Percentiles rank a stretch among this genome's conserved stretches.
phyloP scores from a whole-genome alignment of 2,888 invertebrate genomes.

The Aphelenchoides bicaudatus region DNA sequence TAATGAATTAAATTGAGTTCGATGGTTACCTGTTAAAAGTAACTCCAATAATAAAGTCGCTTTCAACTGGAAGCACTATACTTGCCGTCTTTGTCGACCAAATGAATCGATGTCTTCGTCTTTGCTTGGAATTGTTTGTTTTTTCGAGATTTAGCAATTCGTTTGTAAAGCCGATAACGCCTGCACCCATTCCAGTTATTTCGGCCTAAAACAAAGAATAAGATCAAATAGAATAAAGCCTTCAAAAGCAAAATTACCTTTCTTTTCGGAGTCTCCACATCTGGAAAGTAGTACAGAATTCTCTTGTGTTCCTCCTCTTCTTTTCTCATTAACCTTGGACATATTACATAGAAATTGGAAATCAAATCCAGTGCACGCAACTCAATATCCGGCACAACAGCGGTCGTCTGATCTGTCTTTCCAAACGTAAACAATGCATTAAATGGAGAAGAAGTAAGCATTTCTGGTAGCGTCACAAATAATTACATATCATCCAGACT shows the following conservation, averaged over 20 bases:
- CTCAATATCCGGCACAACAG: neutral
- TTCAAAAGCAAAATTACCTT: conserved; percentile 29
- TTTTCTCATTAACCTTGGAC: conserved; percentile 46
- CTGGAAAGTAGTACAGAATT: conserved; percentile 51
- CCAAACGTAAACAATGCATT: conserved; percentile 10
- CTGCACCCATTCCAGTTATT: conserved; percentile 88
- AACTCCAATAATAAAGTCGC: conserved; percentile 53
- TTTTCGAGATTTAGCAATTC: conserved; percentile 33
- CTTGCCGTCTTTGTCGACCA: conserved; percentile 8
- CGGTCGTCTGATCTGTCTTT: neutral
- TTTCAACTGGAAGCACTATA: conserved; percentile 23
- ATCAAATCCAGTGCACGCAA: conserved; percentile 35
- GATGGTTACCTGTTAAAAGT: conserved; percentile 36
- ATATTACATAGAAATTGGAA: conserved; percentile 53
- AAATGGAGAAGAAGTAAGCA: conserved; percentile 24
- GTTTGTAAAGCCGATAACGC: conserved; percentile 85
- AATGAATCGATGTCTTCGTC: conserved; percentile 10
- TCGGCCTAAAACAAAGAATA: conserved; percentile 68
- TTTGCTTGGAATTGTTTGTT: neutral
- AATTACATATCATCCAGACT: neutral
- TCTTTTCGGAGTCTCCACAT: conserved; percentile 39
- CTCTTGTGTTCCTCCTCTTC: conserved; percentile 45
- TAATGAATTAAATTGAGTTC: neutral
- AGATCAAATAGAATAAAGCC: neutral
- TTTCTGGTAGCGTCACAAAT: neutral